Evolutionary conservation across 1,140 invertebrate genomes (phyloP).

Genomic region (Paramacrobiotus metropolitanus): DNA sequence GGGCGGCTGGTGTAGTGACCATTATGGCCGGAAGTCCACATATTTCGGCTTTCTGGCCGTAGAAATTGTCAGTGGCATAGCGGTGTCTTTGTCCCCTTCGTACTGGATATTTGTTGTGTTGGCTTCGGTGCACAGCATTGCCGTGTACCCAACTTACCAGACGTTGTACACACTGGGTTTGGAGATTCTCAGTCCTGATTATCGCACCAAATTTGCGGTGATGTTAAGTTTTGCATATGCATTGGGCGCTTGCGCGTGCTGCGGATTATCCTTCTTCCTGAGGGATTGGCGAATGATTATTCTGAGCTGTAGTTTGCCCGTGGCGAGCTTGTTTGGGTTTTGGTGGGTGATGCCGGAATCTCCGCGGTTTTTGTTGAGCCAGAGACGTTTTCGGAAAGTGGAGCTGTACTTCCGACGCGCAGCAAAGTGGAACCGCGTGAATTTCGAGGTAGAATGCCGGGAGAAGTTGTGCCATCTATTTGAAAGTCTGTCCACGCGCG

Average conservation of each 20-base stretch:
- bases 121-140: background rate
- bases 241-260: background rate
- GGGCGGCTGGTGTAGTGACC: background rate
- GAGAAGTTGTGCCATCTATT: background rate
- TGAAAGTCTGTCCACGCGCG: background rate
- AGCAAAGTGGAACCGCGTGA: background rate
- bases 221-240: background rate
- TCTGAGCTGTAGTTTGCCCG: background rate
- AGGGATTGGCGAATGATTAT: background rate
- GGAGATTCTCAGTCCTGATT: background rate
- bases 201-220: background rate
- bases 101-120: background rate
- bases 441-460: background rate
- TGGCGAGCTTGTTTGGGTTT: background rate
- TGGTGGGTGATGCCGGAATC: background rate
- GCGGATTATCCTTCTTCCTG: background rate
- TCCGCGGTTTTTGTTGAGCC: background rate
- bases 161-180: background rate
- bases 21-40: background rate
- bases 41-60: background rate
- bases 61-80: background rate
- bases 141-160: background rate
- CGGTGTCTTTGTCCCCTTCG: background rate
- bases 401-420: background rate
- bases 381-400: background rate